A percentile compares a stretch with the other conserved stretches of the same genome.
Evolutionary conservation across 2,113 vertebrate species (phyloP).

Genomic region (Fregata magnificens): DNA sequence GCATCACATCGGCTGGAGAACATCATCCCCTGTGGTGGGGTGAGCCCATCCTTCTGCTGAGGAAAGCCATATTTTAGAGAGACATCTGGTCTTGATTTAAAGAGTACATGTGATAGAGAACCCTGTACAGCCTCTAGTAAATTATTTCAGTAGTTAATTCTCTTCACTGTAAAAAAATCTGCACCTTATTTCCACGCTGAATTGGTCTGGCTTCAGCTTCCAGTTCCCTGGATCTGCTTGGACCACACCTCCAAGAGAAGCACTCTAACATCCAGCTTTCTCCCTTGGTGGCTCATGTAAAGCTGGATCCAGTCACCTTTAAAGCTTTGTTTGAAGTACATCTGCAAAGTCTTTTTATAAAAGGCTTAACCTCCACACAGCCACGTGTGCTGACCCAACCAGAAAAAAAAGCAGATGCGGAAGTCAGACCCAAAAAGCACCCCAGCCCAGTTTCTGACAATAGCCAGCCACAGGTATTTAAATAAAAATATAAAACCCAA

Average conservation of each 20-base stretch:
- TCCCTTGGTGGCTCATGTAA: neutral
- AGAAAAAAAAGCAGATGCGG: neutral
- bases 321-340: neutral
- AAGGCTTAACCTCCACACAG: neutral
- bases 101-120: neutral
- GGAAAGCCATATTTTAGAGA: neutral
- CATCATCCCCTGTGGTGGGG: neutral
- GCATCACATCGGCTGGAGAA: neutral
- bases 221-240: neutral
- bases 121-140: neutral
- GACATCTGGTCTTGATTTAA: constrained; percentile 30
- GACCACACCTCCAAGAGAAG: neutral
- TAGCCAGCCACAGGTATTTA: neutral
- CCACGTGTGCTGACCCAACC: neutral
- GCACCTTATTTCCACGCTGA: neutral
- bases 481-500: neutral
- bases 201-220: neutral
- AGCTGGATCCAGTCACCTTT: neutral
- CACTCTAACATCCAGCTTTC: neutral
- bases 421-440: neutral
- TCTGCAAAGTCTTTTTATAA: neutral
- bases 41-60: neutral
- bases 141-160: constrained; percentile 29
- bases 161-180: constrained; percentile 13
- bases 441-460: neutral